A percentile compares a stretch with the other conserved stretches of the same genome.
Conservation (phyloP, 2,888 invertebrate species). For the Embidobia sp. region DNA sequence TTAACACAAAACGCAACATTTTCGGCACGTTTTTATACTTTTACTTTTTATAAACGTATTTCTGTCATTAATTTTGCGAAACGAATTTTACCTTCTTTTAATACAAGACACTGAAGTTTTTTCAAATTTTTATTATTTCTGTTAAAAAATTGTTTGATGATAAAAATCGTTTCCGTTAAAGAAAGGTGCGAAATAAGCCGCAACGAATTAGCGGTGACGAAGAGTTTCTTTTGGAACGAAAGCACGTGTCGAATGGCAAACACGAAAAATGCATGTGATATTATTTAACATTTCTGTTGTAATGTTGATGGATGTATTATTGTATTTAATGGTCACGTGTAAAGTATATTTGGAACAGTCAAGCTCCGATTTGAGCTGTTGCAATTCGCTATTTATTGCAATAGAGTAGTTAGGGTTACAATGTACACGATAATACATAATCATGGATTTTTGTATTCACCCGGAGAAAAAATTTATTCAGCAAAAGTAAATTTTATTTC, state of each 20-base stretch:
- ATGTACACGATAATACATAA: slow-evolving; percentile 42
- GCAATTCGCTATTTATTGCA: slow-evolving; percentile 55
- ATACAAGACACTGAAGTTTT: too few species aligned
- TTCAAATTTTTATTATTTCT: too few species aligned
- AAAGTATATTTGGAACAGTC: slow-evolving; percentile 26
- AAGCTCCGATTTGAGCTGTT: slow-evolving; percentile 14
- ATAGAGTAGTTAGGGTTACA: slow-evolving; percentile 43
- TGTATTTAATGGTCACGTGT: slow-evolving; percentile 29
- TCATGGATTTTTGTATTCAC: slow-evolving; percentile 30
- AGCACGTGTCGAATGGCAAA: slow-evolving; percentile 14
- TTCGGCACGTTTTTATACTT: too few species aligned
- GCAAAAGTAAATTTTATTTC: too few species aligned
- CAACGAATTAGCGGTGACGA: slow-evolving; percentile 17
- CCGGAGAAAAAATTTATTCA: too few species aligned
- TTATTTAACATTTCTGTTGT: slow-evolving; percentile 31
- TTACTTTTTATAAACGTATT: too few species aligned
- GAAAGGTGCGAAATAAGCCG: too few species aligned
- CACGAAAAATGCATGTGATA: slow-evolving; percentile 41
- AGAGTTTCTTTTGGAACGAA: slow-evolving; percentile 11
- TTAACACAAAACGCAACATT: too few species aligned
- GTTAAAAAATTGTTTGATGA: too few species aligned
- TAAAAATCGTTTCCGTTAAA: too few species aligned
- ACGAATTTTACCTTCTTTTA: too few species aligned
- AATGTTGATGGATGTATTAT: slow-evolving; percentile 33
- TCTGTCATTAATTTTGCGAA: too few species aligned